Evolutionary conservation across 2,888 invertebrate species (phyloP).

Genomic region (Lysandra bellargus): DNA sequence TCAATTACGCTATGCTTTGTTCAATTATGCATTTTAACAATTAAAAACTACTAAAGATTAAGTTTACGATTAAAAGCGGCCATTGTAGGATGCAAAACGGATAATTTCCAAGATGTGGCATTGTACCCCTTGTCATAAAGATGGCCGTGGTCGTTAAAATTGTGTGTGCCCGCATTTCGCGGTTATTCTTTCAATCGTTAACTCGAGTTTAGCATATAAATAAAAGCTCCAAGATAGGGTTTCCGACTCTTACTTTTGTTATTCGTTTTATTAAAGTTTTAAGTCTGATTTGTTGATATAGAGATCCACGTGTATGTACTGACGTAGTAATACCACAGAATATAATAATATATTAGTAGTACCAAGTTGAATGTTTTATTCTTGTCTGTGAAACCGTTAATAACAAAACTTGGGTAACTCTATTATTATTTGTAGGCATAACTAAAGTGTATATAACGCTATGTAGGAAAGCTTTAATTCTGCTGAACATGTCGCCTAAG

Average conservation of each 20-base stretch:
- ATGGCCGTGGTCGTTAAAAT: constrained; percentile 34
- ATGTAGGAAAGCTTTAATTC: no score
- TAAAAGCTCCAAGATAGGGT: background rate
- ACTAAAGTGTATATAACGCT: background rate
- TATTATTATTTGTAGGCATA: no score
- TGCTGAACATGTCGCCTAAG: no score
- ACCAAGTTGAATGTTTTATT: no score
- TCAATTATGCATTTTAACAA: no score
- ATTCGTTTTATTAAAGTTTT: background rate
- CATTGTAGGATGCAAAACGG: background rate
- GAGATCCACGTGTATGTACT: no score
- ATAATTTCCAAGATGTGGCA: background rate
- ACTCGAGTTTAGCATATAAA: constrained; percentile 25
- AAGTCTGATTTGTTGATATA: background rate
- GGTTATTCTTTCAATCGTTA: constrained; percentile 31
- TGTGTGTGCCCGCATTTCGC: constrained; percentile 40
- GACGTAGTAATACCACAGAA: no score
- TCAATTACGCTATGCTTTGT: background rate
- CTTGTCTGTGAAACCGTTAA: no score
- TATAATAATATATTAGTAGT: no score
- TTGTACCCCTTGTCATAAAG: constrained; percentile 32
- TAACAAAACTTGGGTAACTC: no score
- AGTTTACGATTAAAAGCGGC: background rate
- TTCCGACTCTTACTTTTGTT: background rate
- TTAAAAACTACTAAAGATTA: background rate